phyloP scores from a whole-genome alignment of 2,113 vertebrate genomes.

The Cricetomys ansorgei region DNA sequence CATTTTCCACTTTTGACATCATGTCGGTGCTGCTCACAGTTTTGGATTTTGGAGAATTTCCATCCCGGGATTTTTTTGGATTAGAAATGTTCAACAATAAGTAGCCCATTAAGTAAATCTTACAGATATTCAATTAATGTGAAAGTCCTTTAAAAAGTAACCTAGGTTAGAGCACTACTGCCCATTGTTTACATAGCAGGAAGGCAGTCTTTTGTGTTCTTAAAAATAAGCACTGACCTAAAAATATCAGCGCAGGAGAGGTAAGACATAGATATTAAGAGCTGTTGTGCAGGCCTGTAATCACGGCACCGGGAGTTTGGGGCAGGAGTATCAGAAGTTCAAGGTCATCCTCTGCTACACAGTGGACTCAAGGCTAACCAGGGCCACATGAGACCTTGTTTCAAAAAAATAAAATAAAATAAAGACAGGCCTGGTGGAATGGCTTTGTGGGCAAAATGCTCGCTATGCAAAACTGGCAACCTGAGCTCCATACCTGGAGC shows the following conservation, averaged over 20 bases:
- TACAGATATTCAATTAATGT: neutral
- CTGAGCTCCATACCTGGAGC: neutral
- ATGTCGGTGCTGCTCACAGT: neutral
- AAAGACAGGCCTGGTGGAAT: neutral
- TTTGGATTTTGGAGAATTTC: neutral
- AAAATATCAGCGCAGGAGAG: neutral
- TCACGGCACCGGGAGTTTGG: neutral
- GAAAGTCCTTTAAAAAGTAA: neutral
- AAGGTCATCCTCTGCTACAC: neutral
- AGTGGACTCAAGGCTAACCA: neutral
- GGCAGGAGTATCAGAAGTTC: neutral
- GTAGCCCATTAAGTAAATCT: neutral
- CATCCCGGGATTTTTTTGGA: neutral
- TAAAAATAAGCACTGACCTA: neutral
- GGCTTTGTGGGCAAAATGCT: neutral
- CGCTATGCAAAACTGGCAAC: neutral
- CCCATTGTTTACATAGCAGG: neutral
- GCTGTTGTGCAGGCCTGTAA: no score
- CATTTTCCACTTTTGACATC: neutral
- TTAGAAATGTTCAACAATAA: neutral
- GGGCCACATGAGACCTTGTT: no score
- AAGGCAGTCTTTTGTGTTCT: neutral
- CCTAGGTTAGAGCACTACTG: no score
- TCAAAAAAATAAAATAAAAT: neutral
- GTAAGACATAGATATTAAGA: neutral